Evolutionary conservation across 2,797 vertebrate species (phyloP), one percentile per base, ranked within the genome.

Genomic region (Hydrocynus forskahlii): DNA sequence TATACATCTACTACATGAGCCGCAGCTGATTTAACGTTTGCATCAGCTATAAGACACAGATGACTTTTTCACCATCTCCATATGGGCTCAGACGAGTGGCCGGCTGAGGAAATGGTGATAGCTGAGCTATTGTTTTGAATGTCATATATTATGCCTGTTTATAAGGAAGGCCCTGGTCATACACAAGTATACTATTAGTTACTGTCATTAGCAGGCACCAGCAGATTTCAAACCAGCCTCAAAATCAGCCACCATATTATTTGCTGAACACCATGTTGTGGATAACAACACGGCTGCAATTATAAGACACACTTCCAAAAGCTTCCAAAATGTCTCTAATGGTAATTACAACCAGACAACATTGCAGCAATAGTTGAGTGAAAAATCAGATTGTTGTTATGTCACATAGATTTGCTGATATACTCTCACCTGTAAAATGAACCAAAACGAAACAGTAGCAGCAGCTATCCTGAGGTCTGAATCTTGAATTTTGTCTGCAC

Each of bases 1-100:
- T 29, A 69, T 25, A 54, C 76, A 79, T 79, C 17, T 71, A 78
- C 52, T 13, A 74, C 54, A 69, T 54, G 43, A 67, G 23, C 76
- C 1, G n/a, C 70, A 68, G 29, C 23, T 21, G 35, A n/a, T 48
- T 66, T 57, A 77, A 72, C 38, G 3, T 78, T 43, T 74, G 38
- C 35, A 74, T 72, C 45, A 72, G 50, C 48, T 66, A 52, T 25
- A 73, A 7, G 8, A 52, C 63, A 21, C 6, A 59, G 60, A 80
- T 52, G 52, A 71, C 25, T n/a, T 75, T 55, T 75, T 57, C 48
- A 45, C 14, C 17, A 63, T 59, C 29, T 72, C 63, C 25, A 59
- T 23, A 23, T 57, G 52, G 9, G 25, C 21, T 54, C 10, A 13
- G 57, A 59, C 59, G 13, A 79, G 40, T 7, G 63, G 60, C 62